Evolutionary conservation across 2,797 vertebrate genomes (phyloP), one percentile per base, ranked within the genome.

Genomic region (Paguma larvata): DNA sequence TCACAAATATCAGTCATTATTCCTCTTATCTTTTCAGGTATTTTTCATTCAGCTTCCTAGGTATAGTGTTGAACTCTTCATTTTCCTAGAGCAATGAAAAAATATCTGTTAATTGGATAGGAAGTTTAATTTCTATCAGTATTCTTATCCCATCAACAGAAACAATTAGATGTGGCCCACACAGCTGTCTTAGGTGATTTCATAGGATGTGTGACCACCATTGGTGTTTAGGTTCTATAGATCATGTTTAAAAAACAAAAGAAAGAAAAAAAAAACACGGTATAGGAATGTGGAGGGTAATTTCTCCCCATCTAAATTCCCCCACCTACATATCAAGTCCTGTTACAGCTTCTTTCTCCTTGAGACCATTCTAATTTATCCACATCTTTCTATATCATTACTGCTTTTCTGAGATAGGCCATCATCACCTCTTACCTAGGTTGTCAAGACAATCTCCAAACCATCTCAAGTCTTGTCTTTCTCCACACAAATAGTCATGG

Each of bases 41-140:
- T 32, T 93, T 97, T 93, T 62, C 25, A 65, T 44, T 95, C 12
- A 84, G 23, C 21, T 77, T 80, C n/a, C 8, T 72, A 63, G 4
- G 4, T 62, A 41, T 23, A 73, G 51, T 86, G 44, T 25, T 41
- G 18, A 92, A 23, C 30, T n/a, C 80, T 85, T 21, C 16, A 5
- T 63, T 96, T 87, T 85, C 48, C 48, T 82, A 44, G 30, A 78
- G 25, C 41, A 89, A 53, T 41, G 32, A 70, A 79, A 94, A 90
- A 38, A 46, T 6, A 23, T 10, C 19, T 68, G 30, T 48, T 91
- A 93, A 89, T 77, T 84, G 41, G 34, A 34, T 21, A 68, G 32
- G 27, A 67, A 48, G 32, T 73, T 97, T 92, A 14, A 41, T 73
- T 82, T 89, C 13, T 15, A 11, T 25, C 14, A n/a, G 27, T 34